Conservation (phyloP, 1,140 invertebrate species). For the Solen grandis region DNA sequence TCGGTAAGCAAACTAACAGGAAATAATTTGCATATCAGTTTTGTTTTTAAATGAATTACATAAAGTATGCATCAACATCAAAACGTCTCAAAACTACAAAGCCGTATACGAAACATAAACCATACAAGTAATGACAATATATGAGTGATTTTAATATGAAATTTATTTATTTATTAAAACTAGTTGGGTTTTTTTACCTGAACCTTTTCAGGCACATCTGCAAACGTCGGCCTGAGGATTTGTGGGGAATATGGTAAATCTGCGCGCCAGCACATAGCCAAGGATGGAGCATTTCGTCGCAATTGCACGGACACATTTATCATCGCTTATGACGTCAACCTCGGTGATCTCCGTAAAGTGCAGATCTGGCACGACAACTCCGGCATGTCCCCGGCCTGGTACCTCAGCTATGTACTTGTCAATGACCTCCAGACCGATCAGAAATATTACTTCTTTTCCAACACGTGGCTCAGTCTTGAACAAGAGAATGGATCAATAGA, state of each 20-base stretch:
- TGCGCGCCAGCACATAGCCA: conserved; percentile 67
- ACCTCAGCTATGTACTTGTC: conserved; percentile 69
- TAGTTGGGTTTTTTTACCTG: not conserved
- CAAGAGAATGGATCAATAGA: conserved; percentile 69
- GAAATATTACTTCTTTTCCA: conserved; percentile 71
- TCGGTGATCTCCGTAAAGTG: conserved; percentile 71
- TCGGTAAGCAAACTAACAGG: no score
- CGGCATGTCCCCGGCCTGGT: conserved; percentile 75
- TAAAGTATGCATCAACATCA: no score
- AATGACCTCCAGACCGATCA: conserved; percentile 72
- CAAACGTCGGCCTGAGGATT: conserved; percentile 74
- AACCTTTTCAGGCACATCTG: conserved; percentile 69
- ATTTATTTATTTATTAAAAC: not conserved
- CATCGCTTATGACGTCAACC: conserved; percentile 69
- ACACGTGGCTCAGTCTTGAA: conserved; percentile 73
- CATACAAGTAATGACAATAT: no score
- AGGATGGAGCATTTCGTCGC: conserved; percentile 72
- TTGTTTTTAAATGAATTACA: no score
- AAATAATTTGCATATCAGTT: no score
- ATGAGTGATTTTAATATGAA: no score
- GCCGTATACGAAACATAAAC: no score
- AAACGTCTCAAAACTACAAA: no score
- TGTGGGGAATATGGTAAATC: conserved; percentile 72
- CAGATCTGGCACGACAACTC: conserved; percentile 78
- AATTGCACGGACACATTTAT: conserved; percentile 74